These are phyloP conservation scores for Neelides folsomi DNA, from an alignment of 2,888 invertebrate genomes.

Conservation along the genomic window DNA sequence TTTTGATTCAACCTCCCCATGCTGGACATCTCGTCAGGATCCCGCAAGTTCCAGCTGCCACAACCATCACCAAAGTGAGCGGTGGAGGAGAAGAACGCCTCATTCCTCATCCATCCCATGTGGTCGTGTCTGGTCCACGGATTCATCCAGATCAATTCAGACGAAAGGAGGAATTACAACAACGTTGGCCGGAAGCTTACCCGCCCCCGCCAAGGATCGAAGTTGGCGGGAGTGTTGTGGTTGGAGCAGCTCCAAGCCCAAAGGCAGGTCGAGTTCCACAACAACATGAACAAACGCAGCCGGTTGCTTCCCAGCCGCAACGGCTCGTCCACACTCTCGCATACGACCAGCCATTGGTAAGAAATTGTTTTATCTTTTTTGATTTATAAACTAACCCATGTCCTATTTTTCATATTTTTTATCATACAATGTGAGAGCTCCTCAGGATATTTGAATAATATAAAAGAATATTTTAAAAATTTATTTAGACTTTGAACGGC, in stretches of 20 bases:
- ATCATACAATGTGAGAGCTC: no score
- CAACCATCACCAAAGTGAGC: slow-evolving; percentile 31
- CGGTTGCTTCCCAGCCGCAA: slow-evolving; percentile 20
- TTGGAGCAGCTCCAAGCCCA: slow-evolving; percentile 29
- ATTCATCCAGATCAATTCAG: slow-evolving; percentile 3
- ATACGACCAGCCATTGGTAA: slow-evolving; percentile 27
- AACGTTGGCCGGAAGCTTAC: slow-evolving; percentile 4
- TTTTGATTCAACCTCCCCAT: slow-evolving; percentile 35
- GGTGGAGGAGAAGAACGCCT: slow-evolving; percentile 22
- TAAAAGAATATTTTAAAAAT: no score
- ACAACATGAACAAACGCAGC: slow-evolving; percentile 20
- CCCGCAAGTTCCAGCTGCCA: slow-evolving; percentile 30
- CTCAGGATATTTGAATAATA: no score
- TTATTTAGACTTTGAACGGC: no score
- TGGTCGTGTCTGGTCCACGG: not conserved
- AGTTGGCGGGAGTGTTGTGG: slow-evolving; percentile 22
- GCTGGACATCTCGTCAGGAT: slow-evolving; percentile 24
- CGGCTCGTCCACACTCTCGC: slow-evolving; percentile 15
- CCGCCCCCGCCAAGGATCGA: slow-evolving; percentile 23
- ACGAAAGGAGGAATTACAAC: no score
- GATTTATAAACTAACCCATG: no score
- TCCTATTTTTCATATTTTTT: no score
- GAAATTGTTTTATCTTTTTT: no score
- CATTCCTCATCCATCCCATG: slow-evolving; percentile 13
- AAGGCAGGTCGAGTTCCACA: slow-evolving; percentile 28